These are phyloP conservation scores for Sylvia borin DNA, from an alignment of 2,797 vertebrate genomes.

Conservation along the genomic window DNA sequence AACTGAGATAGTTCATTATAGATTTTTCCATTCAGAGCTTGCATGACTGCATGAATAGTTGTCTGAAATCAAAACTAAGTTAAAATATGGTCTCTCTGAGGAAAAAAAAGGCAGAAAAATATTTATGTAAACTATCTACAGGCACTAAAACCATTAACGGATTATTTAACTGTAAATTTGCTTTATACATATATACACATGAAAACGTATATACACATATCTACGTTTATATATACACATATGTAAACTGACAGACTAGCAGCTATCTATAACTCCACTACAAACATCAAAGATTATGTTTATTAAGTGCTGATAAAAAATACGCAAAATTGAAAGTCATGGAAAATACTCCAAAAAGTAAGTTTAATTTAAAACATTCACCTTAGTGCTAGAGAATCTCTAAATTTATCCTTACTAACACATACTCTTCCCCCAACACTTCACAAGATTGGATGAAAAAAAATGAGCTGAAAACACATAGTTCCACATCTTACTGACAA, in stretches of 20 bases:
- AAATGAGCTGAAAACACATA: not conserved
- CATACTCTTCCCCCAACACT: not conserved
- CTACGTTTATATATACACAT: not conserved
- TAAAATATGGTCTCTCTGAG: slow-evolving; percentile 59
- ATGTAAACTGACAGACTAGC: not conserved
- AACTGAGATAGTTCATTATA: slow-evolving; percentile 56
- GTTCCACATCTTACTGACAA: not conserved
- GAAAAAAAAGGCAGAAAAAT: not conserved
- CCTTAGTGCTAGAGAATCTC: not conserved
- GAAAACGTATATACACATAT: not conserved
- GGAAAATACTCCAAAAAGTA: not conserved
- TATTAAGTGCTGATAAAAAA: slow-evolving; percentile 14
- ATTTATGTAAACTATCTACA: not conserved
- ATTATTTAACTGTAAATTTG: slow-evolving; percentile 42
- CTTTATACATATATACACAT: not conserved
- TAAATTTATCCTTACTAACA: not conserved
- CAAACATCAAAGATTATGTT: not conserved
- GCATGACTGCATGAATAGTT: slow-evolving; percentile 61
- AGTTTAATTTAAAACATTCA: slow-evolving; percentile 12
- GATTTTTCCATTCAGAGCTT: slow-evolving; percentile 71
- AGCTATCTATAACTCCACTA: not conserved
- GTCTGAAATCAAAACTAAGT: slow-evolving; percentile 75
- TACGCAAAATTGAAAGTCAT: not conserved
- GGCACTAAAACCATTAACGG: not conserved
- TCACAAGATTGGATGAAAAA: not conserved